Evolutionary conservation across 2,888 invertebrate species (phyloP).

Genomic region (Dastarcus helophoroides): DNA sequence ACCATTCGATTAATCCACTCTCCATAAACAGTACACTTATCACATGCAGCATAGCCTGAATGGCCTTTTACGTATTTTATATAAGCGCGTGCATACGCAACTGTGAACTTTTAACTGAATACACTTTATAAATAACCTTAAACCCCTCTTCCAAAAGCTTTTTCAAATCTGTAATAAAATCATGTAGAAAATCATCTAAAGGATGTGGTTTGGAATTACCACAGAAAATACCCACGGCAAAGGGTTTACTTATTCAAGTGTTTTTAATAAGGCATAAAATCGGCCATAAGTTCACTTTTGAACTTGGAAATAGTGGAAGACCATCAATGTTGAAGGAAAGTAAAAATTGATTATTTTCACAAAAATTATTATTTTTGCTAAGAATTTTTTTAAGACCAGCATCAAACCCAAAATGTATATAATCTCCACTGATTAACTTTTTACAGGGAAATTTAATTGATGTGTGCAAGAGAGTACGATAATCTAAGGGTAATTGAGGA

Average conservation of each 20-base stretch:
- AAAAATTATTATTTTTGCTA: slow-evolving; percentile 5
- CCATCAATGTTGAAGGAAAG: slow-evolving; percentile 8
- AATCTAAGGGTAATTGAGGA: neutral
- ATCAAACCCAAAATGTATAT: slow-evolving; percentile 8
- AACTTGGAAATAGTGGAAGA: slow-evolving; percentile 4
- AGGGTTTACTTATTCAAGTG: slow-evolving; percentile 4
- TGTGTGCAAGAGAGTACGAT: neutral
- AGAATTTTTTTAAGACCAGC: slow-evolving; percentile 11
- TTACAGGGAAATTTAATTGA: no score
- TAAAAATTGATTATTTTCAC: slow-evolving; percentile 10
- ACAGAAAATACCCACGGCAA: slow-evolving; percentile 4
- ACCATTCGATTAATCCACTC: slow-evolving; percentile 13
- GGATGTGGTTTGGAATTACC: slow-evolving; percentile 5
- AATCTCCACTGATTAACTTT: no score
- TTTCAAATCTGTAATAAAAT: slow-evolving; percentile 14
- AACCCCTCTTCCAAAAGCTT: slow-evolving; percentile 10
- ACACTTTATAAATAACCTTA: slow-evolving; percentile 4
- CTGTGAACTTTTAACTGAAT: slow-evolving; percentile 8
- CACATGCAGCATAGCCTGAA: slow-evolving; percentile 15
- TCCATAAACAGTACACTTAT: slow-evolving; percentile 17
- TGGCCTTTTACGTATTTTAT: slow-evolving; percentile 1
- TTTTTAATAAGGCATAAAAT: slow-evolving; percentile 4
- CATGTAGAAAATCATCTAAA: slow-evolving; percentile 7
- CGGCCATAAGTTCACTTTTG: slow-evolving; percentile 3
- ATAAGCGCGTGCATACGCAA: slow-evolving; percentile 12